Evolutionary conservation across 2,113 vertebrate species (phyloP).

Genomic region (Myrmecobius fasciatus): DNA sequence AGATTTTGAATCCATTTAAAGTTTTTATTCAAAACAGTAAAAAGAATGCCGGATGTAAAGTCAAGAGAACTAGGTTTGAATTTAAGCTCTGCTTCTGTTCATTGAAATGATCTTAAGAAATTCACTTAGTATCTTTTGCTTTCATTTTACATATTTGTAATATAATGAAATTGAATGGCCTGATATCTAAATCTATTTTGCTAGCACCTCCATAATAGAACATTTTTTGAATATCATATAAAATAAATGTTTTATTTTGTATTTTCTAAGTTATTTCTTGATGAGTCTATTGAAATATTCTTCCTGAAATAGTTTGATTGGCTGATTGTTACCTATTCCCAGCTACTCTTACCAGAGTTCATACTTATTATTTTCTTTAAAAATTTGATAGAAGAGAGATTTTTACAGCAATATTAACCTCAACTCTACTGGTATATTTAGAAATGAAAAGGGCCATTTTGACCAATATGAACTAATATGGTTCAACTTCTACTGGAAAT

Average conservation of each 20-base stretch:
- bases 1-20: slow-evolving; percentile 3
- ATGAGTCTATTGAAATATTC: not conserved
- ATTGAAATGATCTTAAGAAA: not conserved
- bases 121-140: not conserved
- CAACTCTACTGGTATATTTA: not conserved
- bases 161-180: not conserved
- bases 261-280: not conserved
- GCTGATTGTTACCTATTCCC: not conserved
- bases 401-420: not conserved
- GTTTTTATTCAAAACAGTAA: not conserved
- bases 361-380: not conserved
- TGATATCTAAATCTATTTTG: not conserved
- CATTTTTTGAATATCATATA: not conserved
- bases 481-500: not conserved
- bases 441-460: not conserved
- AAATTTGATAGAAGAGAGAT: not conserved
- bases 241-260: not conserved
- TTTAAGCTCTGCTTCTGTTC: not conserved
- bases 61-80: not conserved
- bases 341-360: not conserved
- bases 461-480: not conserved
- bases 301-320: not conserved
- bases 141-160: not conserved
- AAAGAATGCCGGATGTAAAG: not conserved
- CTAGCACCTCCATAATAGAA: not conserved